These are phyloP conservation scores for Schizopygopsis pylzovi DNA, from an alignment of 2,797 vertebrate species.

Conservation along the genomic window DNA sequence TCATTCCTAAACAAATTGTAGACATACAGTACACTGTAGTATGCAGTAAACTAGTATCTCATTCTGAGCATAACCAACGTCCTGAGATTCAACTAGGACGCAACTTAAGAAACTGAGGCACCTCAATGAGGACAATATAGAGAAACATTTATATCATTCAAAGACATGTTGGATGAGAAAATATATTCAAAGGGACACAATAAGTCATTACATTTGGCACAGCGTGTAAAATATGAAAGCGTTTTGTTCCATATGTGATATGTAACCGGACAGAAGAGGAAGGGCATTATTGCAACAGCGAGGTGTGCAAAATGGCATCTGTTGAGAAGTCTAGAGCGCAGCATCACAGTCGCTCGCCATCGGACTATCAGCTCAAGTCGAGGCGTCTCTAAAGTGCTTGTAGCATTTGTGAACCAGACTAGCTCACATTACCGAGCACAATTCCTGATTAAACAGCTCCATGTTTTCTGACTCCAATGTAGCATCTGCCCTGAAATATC, in stretches of 20 bases:
- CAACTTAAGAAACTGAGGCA: slow-evolving; percentile 30
- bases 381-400: slow-evolving; percentile 59
- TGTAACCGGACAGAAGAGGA: slow-evolving; percentile 23
- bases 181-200: not conserved
- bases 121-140: slow-evolving; percentile 23
- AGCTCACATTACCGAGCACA: slow-evolving; percentile 40
- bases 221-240: slow-evolving; percentile 14
- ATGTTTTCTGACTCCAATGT: not conserved
- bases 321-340: slow-evolving; percentile 23
- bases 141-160: slow-evolving; percentile 32
- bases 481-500: slow-evolving; percentile 4
- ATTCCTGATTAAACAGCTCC: slow-evolving; percentile 16
- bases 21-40: not conserved
- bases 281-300: slow-evolving; percentile 26
- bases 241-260: slow-evolving; percentile 23
- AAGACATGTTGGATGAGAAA: not conserved
- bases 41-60: not conserved
- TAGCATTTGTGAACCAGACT: slow-evolving; percentile 40
- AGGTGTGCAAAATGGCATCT: slow-evolving; percentile 44
- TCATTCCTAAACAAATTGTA: not conserved
- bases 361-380: slow-evolving; percentile 12
- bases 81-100: not conserved
- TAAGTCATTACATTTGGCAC: slow-evolving; percentile 51
- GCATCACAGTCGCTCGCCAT: not conserved
- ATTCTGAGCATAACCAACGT: not conserved